Base-by-base conservation (phyloP, 1,140 invertebrate species). In the Caerostris darwini region DNA sequence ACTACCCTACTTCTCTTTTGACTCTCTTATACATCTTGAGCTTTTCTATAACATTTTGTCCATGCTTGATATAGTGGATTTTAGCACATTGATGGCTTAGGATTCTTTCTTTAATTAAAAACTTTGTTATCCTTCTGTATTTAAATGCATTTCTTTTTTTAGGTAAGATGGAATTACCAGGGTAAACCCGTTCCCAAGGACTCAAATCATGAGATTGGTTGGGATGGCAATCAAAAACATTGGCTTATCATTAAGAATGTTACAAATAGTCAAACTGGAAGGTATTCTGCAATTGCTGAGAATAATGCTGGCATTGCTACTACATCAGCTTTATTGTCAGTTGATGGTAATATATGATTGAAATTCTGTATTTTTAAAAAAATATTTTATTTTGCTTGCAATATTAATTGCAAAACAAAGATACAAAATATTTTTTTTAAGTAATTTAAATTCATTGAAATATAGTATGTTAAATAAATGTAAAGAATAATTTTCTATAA, bases 291-390 rank as follows among this genome's bases (percentile, higher is more conserved):
- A 7, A 92, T 86, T 34, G 98, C 98, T 53, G 98, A 99, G 96
- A 99, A 99, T 96, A 97, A 98, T 67, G 97, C 98, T 96, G 98
- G 98, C 85, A 93, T 98, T 96, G 98, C 99, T 57, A 98, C 98
- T 7, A 98, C 98, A 19, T 98, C 98, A 14, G 98, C 98, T 69
- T 98, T 98, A 95, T 96, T 99, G 94, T 98, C 98, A 83, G 97
- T 99, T 86, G 98, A 98, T 96, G 95, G 89, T 95, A 57, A 8
- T 64, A 59, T 34, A 58, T 34, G 2, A 34, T 7, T 85, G 17
- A 5, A 57, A 34, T 7, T 7, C n/a, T 19, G 6, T 58, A 7
- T 58, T 85, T 85, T 67, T 3, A 67, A 14, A 17, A 67, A 67
- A 67, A 67, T 67, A 67, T 5, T 5, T 3, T 67, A n/a, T n/a